Base-by-base conservation (phyloP, 2,888 invertebrate genomes). In the Andrena dorsata region DNA sequence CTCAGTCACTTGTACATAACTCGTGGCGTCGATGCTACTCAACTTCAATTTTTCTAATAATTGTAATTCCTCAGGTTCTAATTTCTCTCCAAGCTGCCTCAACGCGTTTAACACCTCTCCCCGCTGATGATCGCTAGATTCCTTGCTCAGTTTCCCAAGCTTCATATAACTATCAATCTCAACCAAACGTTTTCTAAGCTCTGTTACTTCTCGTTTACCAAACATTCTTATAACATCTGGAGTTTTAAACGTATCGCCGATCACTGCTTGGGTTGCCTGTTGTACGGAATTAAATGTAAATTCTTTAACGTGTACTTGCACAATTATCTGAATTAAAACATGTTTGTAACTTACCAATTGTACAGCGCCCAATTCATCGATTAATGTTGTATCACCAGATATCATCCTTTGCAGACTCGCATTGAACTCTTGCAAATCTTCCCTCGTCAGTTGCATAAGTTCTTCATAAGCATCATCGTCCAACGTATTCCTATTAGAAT, bases 151-250 rank as follows among this genome's bases (percentile, higher is more conserved):
- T 93, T 96, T 96, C 30, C 96, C 96, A 35, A 96, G 94, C 91
- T 96, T 96, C 13, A 94, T 91, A 90, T 96, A 96, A 87, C 96
- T 94, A 63, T 96, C 95, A 51, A 96, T 94, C 89, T 95, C 94
- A 16, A 94, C 90, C 26, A 97, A 91, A 86, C 95, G 94, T 85
- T 96, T 95, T 76, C 96, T 93, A 69, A 97, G 94, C 88, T 96
- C 95, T 61, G 95, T 95, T 2, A 96, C 96, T 91, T 97, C 96
- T 86, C 96, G 95, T 90, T 95, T 96, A 1, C 96, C 97, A 94
- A 97, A 97, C 93, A 97, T 94, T 89, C 95, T 94, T 56, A 97
- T 96, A 1, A 97, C 96, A 92, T 96, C 97, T 5, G 97, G 96
- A 1, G 97, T 97, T 93, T 96, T 95, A 91, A 97, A 97, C 1